Conservation (phyloP, 2,113 vertebrate genomes). For the Tylochromis polylepis region DNA sequence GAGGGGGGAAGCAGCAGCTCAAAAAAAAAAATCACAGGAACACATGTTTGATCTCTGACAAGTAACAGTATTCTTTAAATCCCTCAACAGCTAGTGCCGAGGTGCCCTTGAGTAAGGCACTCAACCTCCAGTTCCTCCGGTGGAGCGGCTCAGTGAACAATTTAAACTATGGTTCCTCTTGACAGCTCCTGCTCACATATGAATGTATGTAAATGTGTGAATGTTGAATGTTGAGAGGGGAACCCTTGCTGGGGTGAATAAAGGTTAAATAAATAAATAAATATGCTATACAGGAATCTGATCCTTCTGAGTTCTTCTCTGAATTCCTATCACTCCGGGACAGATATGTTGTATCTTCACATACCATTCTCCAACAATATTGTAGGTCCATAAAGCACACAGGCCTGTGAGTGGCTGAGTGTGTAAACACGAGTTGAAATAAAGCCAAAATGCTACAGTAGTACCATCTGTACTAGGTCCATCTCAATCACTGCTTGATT, state of each 20-base stretch:
- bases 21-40: constrained; percentile 2
- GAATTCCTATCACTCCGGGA: background rate
- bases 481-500: background rate
- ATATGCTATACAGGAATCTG: constrained; percentile 57
- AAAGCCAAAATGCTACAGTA: constrained; percentile 57
- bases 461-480: constrained; percentile 43
- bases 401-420: background rate
- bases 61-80: background rate
- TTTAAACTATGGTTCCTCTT: background rate
- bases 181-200: background rate
- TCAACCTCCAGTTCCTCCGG: constrained; percentile 37
- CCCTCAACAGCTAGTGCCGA: constrained; percentile 27
- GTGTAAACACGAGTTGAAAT: background rate
- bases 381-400: constrained; percentile 45
- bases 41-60: background rate
- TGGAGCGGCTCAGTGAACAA: constrained; percentile 2
- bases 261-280: constrained; percentile 75
- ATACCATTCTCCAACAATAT: background rate
- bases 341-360: constrained; percentile 17
- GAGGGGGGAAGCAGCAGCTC: background rate
- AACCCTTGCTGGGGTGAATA: constrained; percentile 9
- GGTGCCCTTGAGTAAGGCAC: constrained; percentile 62
- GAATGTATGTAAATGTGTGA: background rate
- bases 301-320: constrained; percentile 20
- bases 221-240: background rate